A percentile compares a stretch with the other conserved stretches of the same genome.
Conservation (phyloP, 2,797 vertebrate species). For the Gobio occitaniae region DNA sequence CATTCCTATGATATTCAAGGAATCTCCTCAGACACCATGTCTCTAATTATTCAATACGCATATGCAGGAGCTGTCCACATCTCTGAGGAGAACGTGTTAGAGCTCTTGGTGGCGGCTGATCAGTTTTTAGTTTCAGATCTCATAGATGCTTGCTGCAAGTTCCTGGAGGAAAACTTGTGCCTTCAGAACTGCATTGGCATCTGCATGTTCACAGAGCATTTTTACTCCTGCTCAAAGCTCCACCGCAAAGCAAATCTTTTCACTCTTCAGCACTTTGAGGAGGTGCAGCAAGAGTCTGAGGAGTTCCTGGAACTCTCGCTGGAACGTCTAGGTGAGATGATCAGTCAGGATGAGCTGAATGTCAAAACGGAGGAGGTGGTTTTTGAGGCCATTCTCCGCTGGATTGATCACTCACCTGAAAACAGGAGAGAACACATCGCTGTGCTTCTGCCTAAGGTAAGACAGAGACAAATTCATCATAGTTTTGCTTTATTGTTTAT, state of each 20-base stretch:
- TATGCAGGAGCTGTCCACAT: slow-evolving; percentile 76
- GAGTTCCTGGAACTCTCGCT: slow-evolving; percentile 73
- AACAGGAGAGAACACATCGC: too few relatives aligned
- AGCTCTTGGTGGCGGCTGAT: slow-evolving; percentile 77
- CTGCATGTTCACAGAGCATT: slow-evolving; percentile 72
- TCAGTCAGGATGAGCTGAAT: slow-evolving; percentile 76
- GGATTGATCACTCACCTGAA: slow-evolving; percentile 46
- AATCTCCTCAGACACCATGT: too few relatives aligned
- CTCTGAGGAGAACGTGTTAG: slow-evolving; percentile 73
- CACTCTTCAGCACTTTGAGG: slow-evolving; percentile 82
- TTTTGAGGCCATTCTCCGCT: slow-evolving; percentile 57
- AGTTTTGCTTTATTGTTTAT: neutral
- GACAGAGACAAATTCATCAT: neutral
- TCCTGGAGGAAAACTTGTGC: slow-evolving; percentile 76
- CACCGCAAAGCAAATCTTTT: slow-evolving; percentile 72
- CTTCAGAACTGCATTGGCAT: slow-evolving; percentile 83
- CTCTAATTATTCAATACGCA: slow-evolving; percentile 75
- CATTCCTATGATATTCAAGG: too few relatives aligned
- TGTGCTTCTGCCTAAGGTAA: too few relatives aligned
- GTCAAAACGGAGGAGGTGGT: too few relatives aligned
- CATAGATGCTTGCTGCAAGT: slow-evolving; percentile 74
- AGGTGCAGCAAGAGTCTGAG: slow-evolving; percentile 69
- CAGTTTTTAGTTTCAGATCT: slow-evolving; percentile 77
- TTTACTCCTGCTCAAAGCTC: slow-evolving; percentile 69
- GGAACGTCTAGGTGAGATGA: slow-evolving; percentile 73